A percentile compares a stretch with the other conserved stretches of the same genome.
These are phyloP conservation scores for Anoncus sp. DNA, from an alignment of 2,888 invertebrate genomes.

Conservation along the genomic window DNA sequence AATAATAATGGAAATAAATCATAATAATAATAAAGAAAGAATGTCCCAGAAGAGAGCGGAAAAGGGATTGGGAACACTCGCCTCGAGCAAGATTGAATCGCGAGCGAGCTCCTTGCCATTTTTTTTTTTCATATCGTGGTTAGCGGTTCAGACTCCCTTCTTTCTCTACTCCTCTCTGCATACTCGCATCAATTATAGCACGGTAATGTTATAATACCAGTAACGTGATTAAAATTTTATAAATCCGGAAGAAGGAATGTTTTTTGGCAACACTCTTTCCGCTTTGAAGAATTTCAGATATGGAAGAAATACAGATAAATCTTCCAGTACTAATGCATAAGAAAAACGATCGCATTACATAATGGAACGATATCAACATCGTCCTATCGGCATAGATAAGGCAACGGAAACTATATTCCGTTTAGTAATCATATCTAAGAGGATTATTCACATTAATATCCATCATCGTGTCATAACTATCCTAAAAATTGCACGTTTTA, in stretches of 20 bases:
- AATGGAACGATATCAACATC: too few relatives aligned
- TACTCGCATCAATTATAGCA: conserved; percentile 30
- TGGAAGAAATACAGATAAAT: not conserved
- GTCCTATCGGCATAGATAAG: too few relatives aligned
- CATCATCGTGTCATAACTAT: too few relatives aligned
- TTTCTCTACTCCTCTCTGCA: conserved; percentile 14
- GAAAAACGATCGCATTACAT: too few relatives aligned
- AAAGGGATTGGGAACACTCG: conserved; percentile 52
- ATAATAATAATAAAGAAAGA: conserved; percentile 14
- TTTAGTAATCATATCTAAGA: too few relatives aligned
- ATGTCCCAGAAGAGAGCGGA: conserved; percentile 45
- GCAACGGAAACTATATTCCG: too few relatives aligned
- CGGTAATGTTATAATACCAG: conserved; percentile 11
- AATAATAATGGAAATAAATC: too few relatives aligned
- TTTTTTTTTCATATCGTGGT: conserved; percentile 23
- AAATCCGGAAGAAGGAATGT: not conserved
- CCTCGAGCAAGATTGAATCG: conserved; percentile 59
- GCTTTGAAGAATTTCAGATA: not conserved
- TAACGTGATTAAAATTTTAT: not conserved
- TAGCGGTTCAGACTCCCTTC: conserved; percentile 37
- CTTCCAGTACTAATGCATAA: too few relatives aligned
- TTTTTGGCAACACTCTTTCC: not conserved
- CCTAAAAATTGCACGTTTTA: too few relatives aligned
- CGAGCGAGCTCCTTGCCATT: conserved; percentile 15
- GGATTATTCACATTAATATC: too few relatives aligned